These are phyloP conservation scores for Galaxea fascicularis DNA, from an alignment of 92 coral and sea anemone species.

Conservation along the genomic window DNA sequence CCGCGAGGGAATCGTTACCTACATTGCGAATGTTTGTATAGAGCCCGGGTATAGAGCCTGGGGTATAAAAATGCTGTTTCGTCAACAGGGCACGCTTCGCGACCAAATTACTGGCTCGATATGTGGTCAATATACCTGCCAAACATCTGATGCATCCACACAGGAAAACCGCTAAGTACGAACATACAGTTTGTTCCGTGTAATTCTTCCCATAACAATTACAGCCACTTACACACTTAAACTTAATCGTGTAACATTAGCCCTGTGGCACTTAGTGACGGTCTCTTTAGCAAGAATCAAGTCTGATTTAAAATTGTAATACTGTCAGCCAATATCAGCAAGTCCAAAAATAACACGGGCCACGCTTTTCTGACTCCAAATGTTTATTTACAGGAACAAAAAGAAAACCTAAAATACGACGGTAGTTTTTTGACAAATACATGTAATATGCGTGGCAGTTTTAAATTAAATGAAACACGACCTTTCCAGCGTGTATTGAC, in stretches of 20 bases:
- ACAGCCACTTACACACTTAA: background rate
- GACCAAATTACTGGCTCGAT: conserved; percentile 25
- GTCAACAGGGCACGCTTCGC: conserved; percentile 38
- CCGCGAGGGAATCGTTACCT: conserved; percentile 21
- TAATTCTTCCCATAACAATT: background rate
- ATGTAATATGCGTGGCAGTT: background rate
- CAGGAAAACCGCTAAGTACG: background rate
- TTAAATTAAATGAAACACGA: background rate
- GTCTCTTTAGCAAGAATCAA: background rate
- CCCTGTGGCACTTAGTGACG: background rate
- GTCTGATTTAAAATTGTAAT: background rate
- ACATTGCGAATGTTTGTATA: conserved; percentile 8
- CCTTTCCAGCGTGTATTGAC: background rate
- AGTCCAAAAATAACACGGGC: conserved; percentile 36
- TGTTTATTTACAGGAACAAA: conserved; percentile 22
- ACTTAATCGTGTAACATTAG: background rate
- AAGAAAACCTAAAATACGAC: background rate
- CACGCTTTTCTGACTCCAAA: conserved; percentile 2
- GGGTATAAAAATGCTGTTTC: too few relatives aligned
- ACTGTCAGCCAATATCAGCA: conserved; percentile 17
- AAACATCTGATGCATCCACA: conserved; percentile 35
- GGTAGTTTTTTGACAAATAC: background rate
- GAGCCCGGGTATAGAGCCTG: background rate
- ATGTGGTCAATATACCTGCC: conserved; percentile 16
- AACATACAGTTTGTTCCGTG: background rate